Percentiles rank a stretch among this genome's conserved stretches.
These are phyloP conservation scores for Hypomecis punctinalis DNA, from an alignment of 2,888 invertebrate genomes.

Conservation along the genomic window DNA sequence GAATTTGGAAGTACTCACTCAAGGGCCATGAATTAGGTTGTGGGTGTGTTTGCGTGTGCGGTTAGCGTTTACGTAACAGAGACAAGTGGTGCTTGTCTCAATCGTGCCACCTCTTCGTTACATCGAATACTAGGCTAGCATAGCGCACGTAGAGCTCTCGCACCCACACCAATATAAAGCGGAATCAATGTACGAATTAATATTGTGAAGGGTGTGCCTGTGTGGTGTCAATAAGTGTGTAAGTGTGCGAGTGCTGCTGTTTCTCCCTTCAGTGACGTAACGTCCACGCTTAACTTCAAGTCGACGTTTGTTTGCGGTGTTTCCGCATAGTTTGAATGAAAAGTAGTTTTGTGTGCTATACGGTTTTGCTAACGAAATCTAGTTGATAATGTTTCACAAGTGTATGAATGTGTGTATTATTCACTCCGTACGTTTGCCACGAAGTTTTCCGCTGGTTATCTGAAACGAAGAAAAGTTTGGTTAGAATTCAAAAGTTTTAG, in stretches of 20 bases:
- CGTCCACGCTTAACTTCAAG: slow-evolving; percentile 62
- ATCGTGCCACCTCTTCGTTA: slow-evolving; percentile 74
- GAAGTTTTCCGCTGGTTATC: slow-evolving; percentile 56
- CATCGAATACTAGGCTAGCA: slow-evolving; percentile 72
- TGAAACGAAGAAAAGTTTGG: slow-evolving; percentile 59
- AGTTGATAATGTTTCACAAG: slow-evolving; percentile 56
- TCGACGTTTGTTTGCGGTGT: slow-evolving; percentile 63
- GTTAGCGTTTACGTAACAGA: slow-evolving; percentile 66
- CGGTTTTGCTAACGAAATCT: slow-evolving; percentile 66
- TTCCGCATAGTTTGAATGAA: slow-evolving; percentile 73
- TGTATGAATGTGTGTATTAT: slow-evolving; percentile 53
- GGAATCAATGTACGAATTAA: slow-evolving; percentile 50
- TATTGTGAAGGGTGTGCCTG: slow-evolving; percentile 42
- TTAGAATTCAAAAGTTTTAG: slow-evolving; percentile 15
- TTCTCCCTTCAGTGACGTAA: slow-evolving; percentile 64
- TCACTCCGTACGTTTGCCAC: slow-evolving; percentile 56
- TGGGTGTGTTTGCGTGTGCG: slow-evolving; percentile 56
- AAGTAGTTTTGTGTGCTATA: slow-evolving; percentile 63
- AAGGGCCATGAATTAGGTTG: slow-evolving; percentile 72
- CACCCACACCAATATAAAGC: slow-evolving; percentile 53
- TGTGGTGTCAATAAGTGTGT: slow-evolving; percentile 40
- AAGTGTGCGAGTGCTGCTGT: slow-evolving; percentile 52
- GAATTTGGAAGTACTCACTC: slow-evolving; percentile 78
- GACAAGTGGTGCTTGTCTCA: slow-evolving; percentile 62
- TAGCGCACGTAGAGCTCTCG: slow-evolving; percentile 53